phyloP scores from a whole-genome alignment of 2,888 invertebrate genomes.

The Agapostemon virescens region DNA sequence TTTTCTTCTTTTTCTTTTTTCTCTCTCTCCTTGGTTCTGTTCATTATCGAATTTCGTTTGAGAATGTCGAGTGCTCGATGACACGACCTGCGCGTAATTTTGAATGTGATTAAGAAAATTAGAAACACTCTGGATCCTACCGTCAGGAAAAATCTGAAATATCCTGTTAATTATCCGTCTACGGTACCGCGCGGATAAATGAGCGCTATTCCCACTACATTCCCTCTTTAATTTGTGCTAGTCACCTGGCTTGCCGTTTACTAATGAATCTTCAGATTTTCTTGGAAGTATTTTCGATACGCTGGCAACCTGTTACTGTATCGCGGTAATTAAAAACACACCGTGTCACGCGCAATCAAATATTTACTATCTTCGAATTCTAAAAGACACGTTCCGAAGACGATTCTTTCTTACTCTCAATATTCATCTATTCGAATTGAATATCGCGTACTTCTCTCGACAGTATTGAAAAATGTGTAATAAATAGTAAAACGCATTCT shows the following conservation, averaged over 20 bases:
- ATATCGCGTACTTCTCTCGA: background rate
- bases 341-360: background rate
- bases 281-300: background rate
- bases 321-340: background rate
- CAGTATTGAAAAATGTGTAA: background rate
- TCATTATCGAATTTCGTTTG: background rate
- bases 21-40: background rate
- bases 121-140: background rate
- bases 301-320: background rate
- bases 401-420: background rate
- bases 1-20: background rate
- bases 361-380: background rate
- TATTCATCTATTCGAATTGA: background rate
- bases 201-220: slow-evolving; percentile 10
- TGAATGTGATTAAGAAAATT: background rate
- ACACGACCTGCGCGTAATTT: background rate
- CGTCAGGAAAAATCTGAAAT: background rate
- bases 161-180: slow-evolving; percentile 6
- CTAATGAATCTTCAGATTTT: background rate
- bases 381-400: background rate
- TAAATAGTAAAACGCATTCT: background rate
- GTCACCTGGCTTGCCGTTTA: background rate
- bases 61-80: slow-evolving; percentile 4
- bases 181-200: slow-evolving; percentile 3
- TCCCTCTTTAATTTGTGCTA: background rate